A percentile compares a stretch with the other conserved stretches of the same genome.
Evolutionary conservation across 2,113 vertebrate genomes (phyloP).

Genomic region (Laticauda colubrina): DNA sequence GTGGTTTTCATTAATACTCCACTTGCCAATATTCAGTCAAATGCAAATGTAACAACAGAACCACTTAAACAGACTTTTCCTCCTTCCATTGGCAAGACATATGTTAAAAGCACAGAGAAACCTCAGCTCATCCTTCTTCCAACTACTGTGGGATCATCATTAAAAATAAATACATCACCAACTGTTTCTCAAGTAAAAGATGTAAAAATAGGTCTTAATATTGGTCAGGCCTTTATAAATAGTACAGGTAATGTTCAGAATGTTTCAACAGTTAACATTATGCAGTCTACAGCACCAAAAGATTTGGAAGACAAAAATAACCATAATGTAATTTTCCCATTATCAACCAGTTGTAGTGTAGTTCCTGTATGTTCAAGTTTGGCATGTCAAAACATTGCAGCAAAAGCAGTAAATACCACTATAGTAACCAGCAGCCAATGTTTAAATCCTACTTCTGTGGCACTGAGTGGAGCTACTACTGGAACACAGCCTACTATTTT

Average conservation of each 20-base stretch:
- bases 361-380: slow-evolving; percentile 57
- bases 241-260: slow-evolving; percentile 69
- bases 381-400: slow-evolving; percentile 54
- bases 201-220: slow-evolving; percentile 78
- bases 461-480: slow-evolving; percentile 50
- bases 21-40: slow-evolving; percentile 62
- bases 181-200: slow-evolving; percentile 79
- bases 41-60: slow-evolving; percentile 59
- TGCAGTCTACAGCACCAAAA: slow-evolving; percentile 71
- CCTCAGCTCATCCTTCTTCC: slow-evolving; percentile 76
- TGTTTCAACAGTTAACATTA: slow-evolving; percentile 66
- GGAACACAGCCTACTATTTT: slow-evolving; percentile 54
- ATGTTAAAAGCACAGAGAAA: slow-evolving; percentile 68
- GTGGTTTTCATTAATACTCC: slow-evolving; percentile 83
- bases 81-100: slow-evolving; percentile 63
- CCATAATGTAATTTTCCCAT: slow-evolving; percentile 36
- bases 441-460: slow-evolving; percentile 60
- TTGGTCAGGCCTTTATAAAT: slow-evolving; percentile 75
- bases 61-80: slow-evolving; percentile 65
- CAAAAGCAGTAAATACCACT: slow-evolving; percentile 60
- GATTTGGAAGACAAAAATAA: slow-evolving; percentile 62
- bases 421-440: slow-evolving; percentile 53
- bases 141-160: slow-evolving; percentile 66
- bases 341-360: slow-evolving; percentile 53
- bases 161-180: slow-evolving; percentile 72